Percentiles rank a stretch among this genome's conserved stretches.
Conservation (phyloP, 2,113 vertebrate genomes). For the Sylvilagus bachmani region DNA sequence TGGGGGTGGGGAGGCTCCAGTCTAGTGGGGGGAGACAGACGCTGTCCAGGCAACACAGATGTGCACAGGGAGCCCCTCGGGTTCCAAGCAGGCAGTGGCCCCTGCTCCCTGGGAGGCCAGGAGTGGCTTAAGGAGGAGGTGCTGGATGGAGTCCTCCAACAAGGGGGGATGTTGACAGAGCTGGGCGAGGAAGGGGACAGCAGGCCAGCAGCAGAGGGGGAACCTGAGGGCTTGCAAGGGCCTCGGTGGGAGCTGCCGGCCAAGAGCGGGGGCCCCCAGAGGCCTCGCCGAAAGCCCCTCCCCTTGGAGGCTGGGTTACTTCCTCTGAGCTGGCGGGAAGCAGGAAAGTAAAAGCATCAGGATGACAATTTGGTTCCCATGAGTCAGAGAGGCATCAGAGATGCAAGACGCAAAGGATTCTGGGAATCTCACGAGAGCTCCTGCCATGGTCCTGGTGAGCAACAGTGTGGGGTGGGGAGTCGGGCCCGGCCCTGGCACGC, state of each 20-base stretch:
- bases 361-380: background rate
- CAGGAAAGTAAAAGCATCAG: background rate
- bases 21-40: background rate
- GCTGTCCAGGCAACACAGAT: background rate
- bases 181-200: background rate
- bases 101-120: background rate
- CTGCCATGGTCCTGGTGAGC: background rate
- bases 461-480: background rate
- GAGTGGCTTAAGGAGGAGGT: background rate
- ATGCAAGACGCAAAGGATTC: background rate
- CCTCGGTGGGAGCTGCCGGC: background rate
- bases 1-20: background rate
- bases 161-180: background rate
- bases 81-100: background rate
- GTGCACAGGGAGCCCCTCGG: background rate
- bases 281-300: background rate
- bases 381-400: background rate
- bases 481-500: rapidly evolving
- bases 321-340: background rate
- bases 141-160: background rate
- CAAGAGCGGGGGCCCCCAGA: background rate
- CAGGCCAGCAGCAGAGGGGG: background rate
- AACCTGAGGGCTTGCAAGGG: too few relatives aligned
- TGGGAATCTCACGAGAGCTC: background rate
- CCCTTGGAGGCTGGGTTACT: background rate